Percentiles rank a stretch among this genome's conserved stretches.
These are phyloP conservation scores for Pelmatolapia mariae DNA, from an alignment of 2,113 vertebrate species.

Conservation along the genomic window DNA sequence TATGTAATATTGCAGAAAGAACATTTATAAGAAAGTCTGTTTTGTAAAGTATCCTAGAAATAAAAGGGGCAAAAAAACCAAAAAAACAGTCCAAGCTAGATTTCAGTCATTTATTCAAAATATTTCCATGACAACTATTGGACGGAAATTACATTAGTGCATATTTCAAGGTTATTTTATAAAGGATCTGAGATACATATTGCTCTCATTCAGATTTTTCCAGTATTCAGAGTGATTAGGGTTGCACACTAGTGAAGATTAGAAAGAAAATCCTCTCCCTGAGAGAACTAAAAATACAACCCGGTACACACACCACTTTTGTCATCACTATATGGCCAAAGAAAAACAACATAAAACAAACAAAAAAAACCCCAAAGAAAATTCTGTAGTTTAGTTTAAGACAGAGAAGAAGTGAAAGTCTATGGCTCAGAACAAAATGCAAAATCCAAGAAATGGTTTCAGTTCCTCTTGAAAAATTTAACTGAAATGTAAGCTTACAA, in stretches of 20 bases:
- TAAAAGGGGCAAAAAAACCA: rapidly evolving
- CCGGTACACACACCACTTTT: neutral
- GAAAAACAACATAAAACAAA: neutral
- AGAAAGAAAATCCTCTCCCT: constrained; percentile 15
- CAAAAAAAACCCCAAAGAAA: rapidly evolving
- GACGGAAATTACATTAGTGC: constrained; percentile 63
- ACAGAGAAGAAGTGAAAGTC: constrained; percentile 21
- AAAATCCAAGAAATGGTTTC: constrained; percentile 19
- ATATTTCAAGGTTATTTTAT: constrained; percentile 35
- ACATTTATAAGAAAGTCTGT: neutral
- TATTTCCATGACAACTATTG: constrained; percentile 34
- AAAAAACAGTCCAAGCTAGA: neutral
- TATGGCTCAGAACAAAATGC: constrained; percentile 57
- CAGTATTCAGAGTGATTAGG: constrained; percentile 18
- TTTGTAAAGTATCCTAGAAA: neutral
- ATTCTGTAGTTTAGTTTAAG: constrained; percentile 29
- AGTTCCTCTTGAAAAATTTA: constrained; percentile 30
- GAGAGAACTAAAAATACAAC: constrained; percentile 8
- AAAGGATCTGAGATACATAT: constrained; percentile 20
- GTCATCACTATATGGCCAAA: neutral
- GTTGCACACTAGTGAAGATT: constrained; percentile 6
- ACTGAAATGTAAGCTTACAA: constrained; percentile 25
- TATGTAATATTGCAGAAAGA: neutral
- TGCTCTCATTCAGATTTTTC: constrained; percentile 25
- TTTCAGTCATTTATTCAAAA: constrained; percentile 58